Percentiles rank a stretch among this genome's conserved stretches.
These are phyloP conservation scores for Lineus longissimus DNA, from an alignment of 1,140 invertebrate species.

Conservation along the genomic window DNA sequence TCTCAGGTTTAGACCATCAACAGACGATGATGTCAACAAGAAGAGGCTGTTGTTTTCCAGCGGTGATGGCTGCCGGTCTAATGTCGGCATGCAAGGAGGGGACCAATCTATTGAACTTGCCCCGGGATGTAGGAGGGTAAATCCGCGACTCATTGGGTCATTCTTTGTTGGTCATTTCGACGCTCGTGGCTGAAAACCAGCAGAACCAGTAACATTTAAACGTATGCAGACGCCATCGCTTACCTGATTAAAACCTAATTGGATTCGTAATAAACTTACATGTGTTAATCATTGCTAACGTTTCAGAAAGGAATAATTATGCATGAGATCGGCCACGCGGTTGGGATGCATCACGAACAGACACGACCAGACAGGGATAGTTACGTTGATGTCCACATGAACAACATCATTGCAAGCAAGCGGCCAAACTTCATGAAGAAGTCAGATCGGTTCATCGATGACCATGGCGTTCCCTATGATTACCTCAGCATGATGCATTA, in stretches of 20 bases:
- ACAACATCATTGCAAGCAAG: slow-evolving; percentile 22
- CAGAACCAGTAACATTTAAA: background rate
- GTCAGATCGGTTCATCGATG: background rate
- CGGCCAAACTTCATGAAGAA: background rate
- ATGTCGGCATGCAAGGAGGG: slow-evolving; percentile 8
- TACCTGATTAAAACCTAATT: too few relatives aligned
- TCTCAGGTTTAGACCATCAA: background rate
- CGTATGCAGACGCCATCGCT: background rate
- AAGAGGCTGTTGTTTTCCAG: background rate
- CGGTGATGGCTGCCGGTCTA: background rate
- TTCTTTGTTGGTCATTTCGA: background rate
- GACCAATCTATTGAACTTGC: background rate
- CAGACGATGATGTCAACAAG: background rate
- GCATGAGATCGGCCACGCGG: background rate
- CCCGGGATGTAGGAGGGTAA: background rate
- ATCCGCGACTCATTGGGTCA: background rate
- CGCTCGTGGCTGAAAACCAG: background rate
- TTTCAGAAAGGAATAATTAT: background rate
- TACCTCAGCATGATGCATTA: slow-evolving; percentile 1
- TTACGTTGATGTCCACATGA: slow-evolving; percentile 59
- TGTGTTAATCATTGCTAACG: too few relatives aligned
- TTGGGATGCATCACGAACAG: background rate
- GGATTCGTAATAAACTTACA: too few relatives aligned
- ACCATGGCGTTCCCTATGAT: background rate
- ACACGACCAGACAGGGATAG: background rate